A percentile compares a stretch with the other conserved stretches of the same genome.
Conservation (phyloP, 2,113 vertebrate species). For the Bambusicola thoracicus region DNA sequence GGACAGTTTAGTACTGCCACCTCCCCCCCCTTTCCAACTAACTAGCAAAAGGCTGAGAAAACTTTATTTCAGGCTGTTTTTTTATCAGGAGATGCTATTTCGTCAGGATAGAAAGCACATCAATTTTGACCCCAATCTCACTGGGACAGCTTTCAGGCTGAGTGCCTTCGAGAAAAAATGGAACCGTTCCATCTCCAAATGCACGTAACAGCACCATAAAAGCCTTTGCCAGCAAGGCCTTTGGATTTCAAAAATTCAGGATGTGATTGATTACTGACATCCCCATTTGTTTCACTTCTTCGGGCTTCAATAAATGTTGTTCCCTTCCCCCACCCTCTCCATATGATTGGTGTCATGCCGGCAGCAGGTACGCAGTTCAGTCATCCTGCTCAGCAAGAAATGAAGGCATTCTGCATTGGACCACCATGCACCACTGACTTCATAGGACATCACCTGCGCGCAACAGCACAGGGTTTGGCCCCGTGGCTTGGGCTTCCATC, state of each 20-base stretch:
- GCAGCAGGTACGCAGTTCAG: not conserved
- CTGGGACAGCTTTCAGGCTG: not conserved
- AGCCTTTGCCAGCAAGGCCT: not conserved
- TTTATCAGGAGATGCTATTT: not conserved
- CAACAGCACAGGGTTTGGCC: not conserved
- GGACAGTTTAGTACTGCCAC: not conserved
- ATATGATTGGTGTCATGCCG: not conserved
- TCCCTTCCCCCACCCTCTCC: not conserved
- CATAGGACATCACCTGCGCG: accelerated
- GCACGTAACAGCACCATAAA: not conserved
- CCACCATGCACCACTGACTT: not conserved
- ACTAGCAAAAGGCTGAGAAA: not conserved
- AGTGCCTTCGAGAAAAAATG: not conserved
- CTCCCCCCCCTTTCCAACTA: not conserved
- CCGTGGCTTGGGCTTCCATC: not conserved
- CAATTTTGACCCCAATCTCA: not conserved
- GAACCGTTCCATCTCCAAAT: not conserved
- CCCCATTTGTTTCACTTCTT: not conserved
- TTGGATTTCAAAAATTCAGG: not conserved
- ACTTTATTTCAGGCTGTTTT: not conserved
- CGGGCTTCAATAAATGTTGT: not conserved
- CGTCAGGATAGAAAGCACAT: not conserved
- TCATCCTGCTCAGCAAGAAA: not conserved
- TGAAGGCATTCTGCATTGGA: not conserved
- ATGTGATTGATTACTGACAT: not conserved